Evolutionary conservation across 2,113 vertebrate genomes (phyloP).

Genomic region (Hippocampus mohnikei): DNA sequence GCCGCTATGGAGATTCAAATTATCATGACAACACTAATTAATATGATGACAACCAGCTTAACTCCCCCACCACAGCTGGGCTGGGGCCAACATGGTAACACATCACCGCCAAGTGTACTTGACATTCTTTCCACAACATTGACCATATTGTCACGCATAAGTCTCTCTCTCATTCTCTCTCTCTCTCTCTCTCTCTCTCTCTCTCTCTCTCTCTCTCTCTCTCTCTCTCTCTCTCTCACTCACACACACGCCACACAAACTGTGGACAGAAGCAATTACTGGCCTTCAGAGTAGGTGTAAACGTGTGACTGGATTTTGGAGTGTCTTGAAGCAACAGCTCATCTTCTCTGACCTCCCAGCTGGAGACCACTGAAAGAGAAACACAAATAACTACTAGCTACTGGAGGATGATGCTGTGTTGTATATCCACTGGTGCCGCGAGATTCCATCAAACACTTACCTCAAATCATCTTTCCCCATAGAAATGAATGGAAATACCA

Average conservation of each 20-base stretch:
- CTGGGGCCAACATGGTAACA: constrained; percentile 53
- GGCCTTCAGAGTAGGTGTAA: constrained; percentile 23
- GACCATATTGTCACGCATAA: constrained; percentile 34
- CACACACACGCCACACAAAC: constrained; percentile 5
- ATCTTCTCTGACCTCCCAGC: constrained; percentile 51
- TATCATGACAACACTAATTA: constrained; percentile 64
- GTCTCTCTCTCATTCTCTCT: constrained; percentile 17
- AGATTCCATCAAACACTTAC: too few species aligned
- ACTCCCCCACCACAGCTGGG: constrained; percentile 56
- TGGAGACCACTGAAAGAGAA: constrained; percentile 35
- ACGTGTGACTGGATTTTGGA: constrained; percentile 47
- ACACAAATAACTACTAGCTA: constrained; percentile 36
- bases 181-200: not conserved
- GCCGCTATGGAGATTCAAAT: constrained; percentile 48
- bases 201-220: constrained; percentile 11
- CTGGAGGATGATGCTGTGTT: constrained; percentile 1
- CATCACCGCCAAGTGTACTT: constrained; percentile 57
- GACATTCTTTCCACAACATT: constrained; percentile 55
- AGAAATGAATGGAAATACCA: too few species aligned
- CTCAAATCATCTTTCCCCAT: too few species aligned
- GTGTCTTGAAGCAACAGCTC: constrained; percentile 48
- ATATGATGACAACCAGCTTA: constrained; percentile 61
- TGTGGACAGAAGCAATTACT: constrained; percentile 16
- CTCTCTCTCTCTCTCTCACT: not conserved
- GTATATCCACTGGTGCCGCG: constrained; percentile 6